phyloP scores from a whole-genome alignment of 1,140 invertebrate species.

The Leptinotarsa texana region DNA sequence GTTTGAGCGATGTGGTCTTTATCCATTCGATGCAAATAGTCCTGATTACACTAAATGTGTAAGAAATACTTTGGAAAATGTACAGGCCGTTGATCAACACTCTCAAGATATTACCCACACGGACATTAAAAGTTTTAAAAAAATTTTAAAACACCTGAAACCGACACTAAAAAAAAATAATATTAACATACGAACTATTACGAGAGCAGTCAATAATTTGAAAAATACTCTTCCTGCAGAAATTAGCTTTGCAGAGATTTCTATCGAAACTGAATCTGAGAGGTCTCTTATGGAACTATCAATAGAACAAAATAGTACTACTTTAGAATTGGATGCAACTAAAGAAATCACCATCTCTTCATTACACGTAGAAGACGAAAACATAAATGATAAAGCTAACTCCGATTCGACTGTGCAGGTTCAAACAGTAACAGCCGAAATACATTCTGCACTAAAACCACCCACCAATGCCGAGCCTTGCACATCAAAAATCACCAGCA shows the following conservation, averaged over 20 bases:
- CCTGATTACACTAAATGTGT: slow-evolving; percentile 7
- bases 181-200: background rate
- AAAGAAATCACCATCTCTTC: slow-evolving; percentile 11
- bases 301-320: slow-evolving; percentile 19
- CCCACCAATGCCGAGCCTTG: background rate
- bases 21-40: slow-evolving; percentile 12
- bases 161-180: background rate
- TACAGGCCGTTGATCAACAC: background rate
- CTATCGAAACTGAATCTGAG: slow-evolving; percentile 18
- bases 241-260: slow-evolving; percentile 8
- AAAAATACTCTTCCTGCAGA: background rate
- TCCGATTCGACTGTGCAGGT: slow-evolving; percentile 8
- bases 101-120: slow-evolving; percentile 9
- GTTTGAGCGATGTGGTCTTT: background rate
- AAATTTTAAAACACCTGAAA: background rate
- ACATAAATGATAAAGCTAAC: slow-evolving; percentile 5
- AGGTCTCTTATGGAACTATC: background rate
- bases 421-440: slow-evolving; percentile 11
- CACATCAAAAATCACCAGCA: slow-evolving; percentile 11
- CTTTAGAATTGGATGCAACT: slow-evolving; percentile 9
- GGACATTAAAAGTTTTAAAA: slow-evolving; percentile 7
- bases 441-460: slow-evolving; percentile 10
- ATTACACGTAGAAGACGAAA: background rate
- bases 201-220: background rate
- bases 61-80: background rate